Conservation (phyloP, 2,797 vertebrate genomes). For the Melanotaenia maccullochi region DNA sequence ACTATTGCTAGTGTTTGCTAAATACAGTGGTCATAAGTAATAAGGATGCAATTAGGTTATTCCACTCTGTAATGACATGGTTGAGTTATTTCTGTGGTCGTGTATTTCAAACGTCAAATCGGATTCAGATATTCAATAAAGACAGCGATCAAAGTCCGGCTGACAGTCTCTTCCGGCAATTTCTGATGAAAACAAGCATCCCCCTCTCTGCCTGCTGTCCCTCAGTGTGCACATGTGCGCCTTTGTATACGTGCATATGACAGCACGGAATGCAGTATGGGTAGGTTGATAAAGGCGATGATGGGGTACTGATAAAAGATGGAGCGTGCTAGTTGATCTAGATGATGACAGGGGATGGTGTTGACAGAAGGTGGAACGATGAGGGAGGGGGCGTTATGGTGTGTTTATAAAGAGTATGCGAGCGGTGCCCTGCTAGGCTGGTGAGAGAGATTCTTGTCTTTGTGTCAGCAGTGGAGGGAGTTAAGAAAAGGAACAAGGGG, state of each 20-base stretch:
- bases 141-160: constrained; percentile 47
- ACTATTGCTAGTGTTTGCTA: not conserved
- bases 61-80: not conserved
- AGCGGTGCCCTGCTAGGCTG: constrained; percentile 25
- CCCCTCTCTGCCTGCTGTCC: constrained; percentile 41
- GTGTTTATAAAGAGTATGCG: constrained; percentile 50
- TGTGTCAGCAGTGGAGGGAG: constrained; percentile 32
- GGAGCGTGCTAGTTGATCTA: constrained; percentile 65
- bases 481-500: constrained; percentile 62
- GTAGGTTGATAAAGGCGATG: constrained; percentile 76
- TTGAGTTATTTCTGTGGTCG: constrained; percentile 1
- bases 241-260: constrained; percentile 31
- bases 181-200: constrained; percentile 47
- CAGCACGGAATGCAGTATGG: constrained; percentile 66
- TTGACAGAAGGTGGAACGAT: constrained; percentile 66
- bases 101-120: constrained; percentile 25
- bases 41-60: constrained; percentile 1
- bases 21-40: not conserved
- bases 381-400: constrained; percentile 4
- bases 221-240: constrained; percentile 15
- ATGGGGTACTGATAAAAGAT: constrained; percentile 82
- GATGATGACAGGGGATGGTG: constrained; percentile 73
- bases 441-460: constrained; percentile 60
- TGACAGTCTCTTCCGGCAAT: constrained; percentile 28
- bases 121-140: constrained; percentile 36